These are phyloP conservation scores for Athalia cordata DNA, from an alignment of 2,888 invertebrate genomes.

Conservation along the genomic window DNA sequence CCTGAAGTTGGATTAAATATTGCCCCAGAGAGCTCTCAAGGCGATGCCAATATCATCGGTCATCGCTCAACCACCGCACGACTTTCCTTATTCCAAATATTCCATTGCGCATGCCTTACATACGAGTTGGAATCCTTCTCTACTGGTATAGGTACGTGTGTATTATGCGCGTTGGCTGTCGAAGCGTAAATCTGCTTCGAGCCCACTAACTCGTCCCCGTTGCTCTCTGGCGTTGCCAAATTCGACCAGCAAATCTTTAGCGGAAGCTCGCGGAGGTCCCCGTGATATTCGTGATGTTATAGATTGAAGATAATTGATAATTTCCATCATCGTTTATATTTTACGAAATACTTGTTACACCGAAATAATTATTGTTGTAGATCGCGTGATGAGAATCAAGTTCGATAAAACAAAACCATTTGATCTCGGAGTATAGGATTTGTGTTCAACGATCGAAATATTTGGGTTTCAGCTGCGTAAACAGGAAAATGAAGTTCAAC, in stretches of 20 bases:
- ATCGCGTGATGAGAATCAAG: no score
- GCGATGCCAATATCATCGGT: constrained; percentile 35
- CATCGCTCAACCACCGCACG: constrained; percentile 27
- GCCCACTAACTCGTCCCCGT: constrained; percentile 11
- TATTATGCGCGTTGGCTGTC: constrained; percentile 19
- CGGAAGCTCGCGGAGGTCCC: constrained; percentile 4
- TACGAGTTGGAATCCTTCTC: constrained; percentile 1
- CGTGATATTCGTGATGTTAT: neutral
- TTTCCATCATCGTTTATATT: no score
- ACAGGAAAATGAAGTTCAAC: no score
- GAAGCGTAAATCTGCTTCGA: constrained; percentile 21
- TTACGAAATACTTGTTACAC: no score
- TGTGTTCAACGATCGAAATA: no score
- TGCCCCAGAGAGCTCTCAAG: constrained; percentile 18
- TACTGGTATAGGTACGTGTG: neutral
- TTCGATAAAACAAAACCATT: no score
- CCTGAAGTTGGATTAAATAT: constrained; percentile 33
- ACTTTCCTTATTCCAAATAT: neutral
- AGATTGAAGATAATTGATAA: no score
- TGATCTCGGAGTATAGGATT: no score
- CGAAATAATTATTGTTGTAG: no score
- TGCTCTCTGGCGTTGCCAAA: constrained; percentile 16
- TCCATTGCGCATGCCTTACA: constrained; percentile 1
- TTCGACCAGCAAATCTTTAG: constrained; percentile 24
- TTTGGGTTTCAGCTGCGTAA: no score